phyloP scores from a whole-genome alignment of 2,113 vertebrate genomes.

The Rynchops niger region DNA sequence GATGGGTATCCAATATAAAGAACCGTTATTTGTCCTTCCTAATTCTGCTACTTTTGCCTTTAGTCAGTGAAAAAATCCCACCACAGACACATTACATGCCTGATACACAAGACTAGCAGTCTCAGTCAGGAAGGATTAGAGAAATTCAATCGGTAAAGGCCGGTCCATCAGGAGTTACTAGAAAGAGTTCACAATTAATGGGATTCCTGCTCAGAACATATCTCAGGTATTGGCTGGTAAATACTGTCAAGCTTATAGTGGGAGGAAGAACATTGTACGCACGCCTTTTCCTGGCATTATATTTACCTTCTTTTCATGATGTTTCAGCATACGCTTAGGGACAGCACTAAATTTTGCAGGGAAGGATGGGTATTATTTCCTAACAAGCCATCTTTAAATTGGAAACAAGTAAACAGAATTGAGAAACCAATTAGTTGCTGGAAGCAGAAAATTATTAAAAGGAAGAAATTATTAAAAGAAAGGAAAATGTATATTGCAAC shows the following conservation, averaged over 20 bases:
- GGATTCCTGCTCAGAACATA: neutral
- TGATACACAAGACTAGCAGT: neutral
- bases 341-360: neutral
- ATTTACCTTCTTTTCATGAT: neutral
- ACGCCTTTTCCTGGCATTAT: neutral
- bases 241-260: neutral
- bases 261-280: neutral
- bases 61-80: neutral
- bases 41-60: neutral
- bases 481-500: neutral
- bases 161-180: neutral
- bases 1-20: neutral
- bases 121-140: neutral
- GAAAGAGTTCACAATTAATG: neutral
- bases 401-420: neutral
- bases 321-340: neutral
- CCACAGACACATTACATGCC: neutral
- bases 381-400: neutral
- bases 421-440: neutral
- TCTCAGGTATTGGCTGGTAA: rapidly evolving
- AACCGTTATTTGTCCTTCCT: neutral
- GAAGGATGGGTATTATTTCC: neutral
- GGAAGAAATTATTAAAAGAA: neutral
- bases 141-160: neutral
- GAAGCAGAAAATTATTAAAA: neutral